Base-by-base conservation (phyloP, 2,888 invertebrate species). In the Drosophila anomalata region DNA sequence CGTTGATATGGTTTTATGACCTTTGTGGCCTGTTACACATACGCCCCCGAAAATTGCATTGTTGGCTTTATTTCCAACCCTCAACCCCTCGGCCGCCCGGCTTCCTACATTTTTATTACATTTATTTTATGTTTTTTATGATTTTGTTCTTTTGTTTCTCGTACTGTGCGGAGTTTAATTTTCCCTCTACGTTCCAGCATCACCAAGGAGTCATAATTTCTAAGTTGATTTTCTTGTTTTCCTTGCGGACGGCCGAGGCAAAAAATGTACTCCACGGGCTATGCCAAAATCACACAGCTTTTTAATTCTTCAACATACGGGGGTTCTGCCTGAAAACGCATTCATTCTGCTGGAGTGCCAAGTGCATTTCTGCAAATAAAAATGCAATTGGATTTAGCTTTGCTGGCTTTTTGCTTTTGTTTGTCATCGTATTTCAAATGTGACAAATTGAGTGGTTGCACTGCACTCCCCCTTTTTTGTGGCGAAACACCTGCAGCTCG, bases 1-100 rank as follows among this genome's bases (percentile, higher is more conserved):
- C 89, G 86, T 89, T 89, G 88, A 90, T 89, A 88, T 89, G 89
- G 87, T 89, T 89, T 89, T 89, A 89, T 89, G 89, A 89, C 89
- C 89, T 87, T 77, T 89, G 89, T 77, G 89, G 88, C 83, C 79
- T 87, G 82, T 87, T 89, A 78, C 89, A 89, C 88, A 87, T 75
- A 82, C 84, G 86, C 87, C 84, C 66, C 82, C 78, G 77, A 88
- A 78, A 85, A 84, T 85, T 82, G 83, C 80, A 79, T 76, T 88
- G 85, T 86, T 86, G 70, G 87, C 84, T 74, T 73, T 73, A 82
- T 83, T 83, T 68, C 60, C 14, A 39, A n/a, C 50, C 46, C 14
- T 7, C 8, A 12, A 59, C 60, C 46, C 9, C 60, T 52, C 41
- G 20, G 31, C 46, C 54, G 31, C 14, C 41, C 46, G 33, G 46